Percentiles rank a stretch among this genome's conserved stretches.
Evolutionary conservation across 1,140 invertebrate genomes (phyloP).

Genomic region (fruit fly (Drosophila melanogaster)): Release_6_plus_ISO1_MT NT_033777.3:10697001-10697500

Average conservation of each 20-base stretch:
- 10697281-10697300: neutral
- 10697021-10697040: conserved; percentile 2
- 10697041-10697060: conserved; percentile 7
- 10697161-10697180: conserved; percentile 1
- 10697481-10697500: neutral
- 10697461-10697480: conserved; percentile 1
- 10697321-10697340: no score
- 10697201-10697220: conserved; percentile 66
- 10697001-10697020: conserved; percentile 5
- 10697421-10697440: neutral
- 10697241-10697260: conserved; percentile 44
- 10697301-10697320: no score
- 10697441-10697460: neutral
- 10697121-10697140: neutral
- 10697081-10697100: conserved; percentile 8
- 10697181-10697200: neutral
- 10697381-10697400: neutral
- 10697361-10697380: neutral
- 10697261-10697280: conserved; percentile 35
- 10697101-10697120: neutral
- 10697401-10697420: neutral
- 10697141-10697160: conserved; percentile 25
- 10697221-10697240: conserved; percentile 62
- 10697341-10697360: neutral
- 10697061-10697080: neutral